Conservation (phyloP, 2,113 vertebrate species). For the Grus americana region DNA sequence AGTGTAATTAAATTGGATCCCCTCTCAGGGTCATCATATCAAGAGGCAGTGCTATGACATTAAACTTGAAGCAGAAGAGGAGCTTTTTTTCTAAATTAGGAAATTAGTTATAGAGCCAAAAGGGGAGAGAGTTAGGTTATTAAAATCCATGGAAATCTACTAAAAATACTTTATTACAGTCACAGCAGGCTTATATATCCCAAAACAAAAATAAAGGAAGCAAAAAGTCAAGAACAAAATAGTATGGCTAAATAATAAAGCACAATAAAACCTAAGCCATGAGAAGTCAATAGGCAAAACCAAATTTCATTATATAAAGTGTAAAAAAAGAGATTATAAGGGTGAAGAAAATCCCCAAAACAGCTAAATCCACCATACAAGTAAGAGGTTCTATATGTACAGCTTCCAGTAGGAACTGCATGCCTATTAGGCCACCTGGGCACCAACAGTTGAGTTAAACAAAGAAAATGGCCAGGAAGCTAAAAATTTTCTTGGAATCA, state of each 20-base stretch:
- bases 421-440: neutral
- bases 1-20: neutral
- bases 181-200: neutral
- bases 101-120: constrained; percentile 6
- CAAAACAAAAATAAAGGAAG: neutral
- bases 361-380: constrained; percentile 41
- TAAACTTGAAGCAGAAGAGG: neutral
- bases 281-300: constrained; percentile 25
- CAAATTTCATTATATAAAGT: constrained; percentile 46
- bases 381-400: constrained; percentile 51
- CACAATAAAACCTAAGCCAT: constrained; percentile 6
- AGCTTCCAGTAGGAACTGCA: neutral
- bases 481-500: constrained; percentile 54
- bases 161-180: constrained; percentile 15
- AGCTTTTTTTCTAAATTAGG: neutral
- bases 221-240: neutral
- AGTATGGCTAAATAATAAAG: neutral
- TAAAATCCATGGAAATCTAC: constrained; percentile 51
- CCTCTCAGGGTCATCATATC: neutral
- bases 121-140: neutral
- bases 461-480: constrained; percentile 40
- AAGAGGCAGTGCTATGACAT: neutral
- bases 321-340: constrained; percentile 30
- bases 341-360: constrained; percentile 26
- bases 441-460: constrained; percentile 43